These are phyloP conservation scores for Pseudorhombus dupliciocellatus DNA, from an alignment of 2,113 vertebrate species.

Conservation along the genomic window DNA sequence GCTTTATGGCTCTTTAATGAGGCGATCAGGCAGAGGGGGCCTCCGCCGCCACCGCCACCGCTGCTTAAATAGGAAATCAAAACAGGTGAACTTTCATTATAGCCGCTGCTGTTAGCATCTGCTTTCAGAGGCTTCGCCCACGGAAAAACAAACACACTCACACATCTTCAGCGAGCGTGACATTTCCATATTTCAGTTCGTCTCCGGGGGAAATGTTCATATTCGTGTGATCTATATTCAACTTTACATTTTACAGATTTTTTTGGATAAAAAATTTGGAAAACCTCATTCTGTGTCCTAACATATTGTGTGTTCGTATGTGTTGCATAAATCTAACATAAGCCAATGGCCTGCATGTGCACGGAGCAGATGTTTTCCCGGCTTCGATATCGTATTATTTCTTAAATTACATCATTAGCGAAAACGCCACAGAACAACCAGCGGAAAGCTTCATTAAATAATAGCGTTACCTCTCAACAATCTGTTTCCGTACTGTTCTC, in stretches of 20 bases:
- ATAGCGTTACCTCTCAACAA: slow-evolving; percentile 38
- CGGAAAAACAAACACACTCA: slow-evolving; percentile 24
- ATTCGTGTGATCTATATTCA: slow-evolving; percentile 17
- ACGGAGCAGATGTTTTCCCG: slow-evolving; percentile 27
- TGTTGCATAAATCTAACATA: slow-evolving; percentile 21
- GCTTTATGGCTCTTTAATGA: slow-evolving; percentile 81
- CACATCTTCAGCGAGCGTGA: not conserved
- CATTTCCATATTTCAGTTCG: slow-evolving; percentile 20
- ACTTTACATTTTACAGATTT: too few relatives aligned
- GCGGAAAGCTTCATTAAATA: slow-evolving; percentile 48
- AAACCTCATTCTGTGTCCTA: not conserved
- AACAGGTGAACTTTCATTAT: slow-evolving; percentile 72
- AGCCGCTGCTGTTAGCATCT: slow-evolving; percentile 30
- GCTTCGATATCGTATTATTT: slow-evolving; percentile 32
- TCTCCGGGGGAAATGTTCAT: slow-evolving; percentile 7
- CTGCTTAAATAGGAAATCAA: slow-evolving; percentile 69
- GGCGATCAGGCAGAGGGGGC: slow-evolving; percentile 66
- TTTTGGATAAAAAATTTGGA: not conserved
- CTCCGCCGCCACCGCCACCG: slow-evolving; percentile 48
- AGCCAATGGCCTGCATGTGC: not conserved
- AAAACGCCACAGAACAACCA: slow-evolving; percentile 33
- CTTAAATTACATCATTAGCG: slow-evolving; percentile 45
- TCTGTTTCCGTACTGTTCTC: slow-evolving; percentile 42
- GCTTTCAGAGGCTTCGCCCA: slow-evolving; percentile 3
- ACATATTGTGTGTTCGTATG: not conserved